Evolutionary conservation across 2,888 invertebrate genomes (phyloP).

Genomic region (Drosophila melanocephala): DNA sequence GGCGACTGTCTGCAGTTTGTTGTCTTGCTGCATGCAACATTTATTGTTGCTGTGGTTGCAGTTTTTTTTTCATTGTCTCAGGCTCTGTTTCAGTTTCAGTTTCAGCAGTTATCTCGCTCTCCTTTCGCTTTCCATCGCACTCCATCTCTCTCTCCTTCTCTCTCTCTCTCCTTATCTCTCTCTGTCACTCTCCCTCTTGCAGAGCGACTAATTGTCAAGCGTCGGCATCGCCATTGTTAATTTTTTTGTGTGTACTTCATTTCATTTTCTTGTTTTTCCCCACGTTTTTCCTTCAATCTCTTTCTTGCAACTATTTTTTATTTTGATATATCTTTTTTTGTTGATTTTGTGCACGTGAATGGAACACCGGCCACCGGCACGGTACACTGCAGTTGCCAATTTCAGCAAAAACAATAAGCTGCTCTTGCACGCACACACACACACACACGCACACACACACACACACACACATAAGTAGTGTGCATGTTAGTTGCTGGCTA

Average conservation of each 20-base stretch:
- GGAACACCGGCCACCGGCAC: conserved; percentile 66
- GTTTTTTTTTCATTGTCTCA: conserved; percentile 51
- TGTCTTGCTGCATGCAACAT: conserved; percentile 43
- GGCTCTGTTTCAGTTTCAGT: conserved; percentile 20
- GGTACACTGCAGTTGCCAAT: conserved; percentile 57
- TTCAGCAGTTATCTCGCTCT: conserved; percentile 37
- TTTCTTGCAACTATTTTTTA: not conserved
- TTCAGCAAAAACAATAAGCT: conserved; percentile 47
- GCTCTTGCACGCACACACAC: conserved; percentile 27
- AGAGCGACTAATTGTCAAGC: conserved; percentile 56
- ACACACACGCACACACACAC: not conserved
- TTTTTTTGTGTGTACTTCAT: conserved; percentile 28
- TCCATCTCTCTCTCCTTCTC: conserved; percentile 3
- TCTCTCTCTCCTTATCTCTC: not conserved
- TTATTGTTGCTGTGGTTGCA: conserved; percentile 22
- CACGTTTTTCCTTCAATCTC: conserved; percentile 2
- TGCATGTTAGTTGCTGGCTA: conserved; percentile 12
- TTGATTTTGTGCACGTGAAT: conserved; percentile 66
- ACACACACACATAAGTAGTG: not conserved
- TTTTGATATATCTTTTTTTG: conserved; percentile 34
- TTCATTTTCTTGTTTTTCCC: conserved; percentile 31
- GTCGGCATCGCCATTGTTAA: conserved; percentile 43
- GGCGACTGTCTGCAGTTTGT: conserved; percentile 43
- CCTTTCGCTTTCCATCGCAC: conserved; percentile 4
- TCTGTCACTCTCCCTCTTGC: not conserved